Percentiles rank a stretch among this genome's conserved stretches.
Evolutionary conservation across 2,888 invertebrate genomes (phyloP).

Genomic region (Hypolimnas misippus): DNA sequence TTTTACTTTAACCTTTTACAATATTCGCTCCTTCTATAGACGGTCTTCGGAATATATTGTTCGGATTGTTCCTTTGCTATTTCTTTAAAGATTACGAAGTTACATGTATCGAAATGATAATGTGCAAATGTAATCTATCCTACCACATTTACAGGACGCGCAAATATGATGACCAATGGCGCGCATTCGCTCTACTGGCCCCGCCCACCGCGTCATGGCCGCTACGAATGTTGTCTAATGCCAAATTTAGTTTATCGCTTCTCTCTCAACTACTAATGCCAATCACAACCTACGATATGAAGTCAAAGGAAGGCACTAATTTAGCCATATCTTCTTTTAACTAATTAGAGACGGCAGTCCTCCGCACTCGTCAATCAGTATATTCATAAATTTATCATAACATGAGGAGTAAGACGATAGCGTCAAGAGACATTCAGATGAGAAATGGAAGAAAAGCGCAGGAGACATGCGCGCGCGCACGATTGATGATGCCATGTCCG

Average conservation of each 20-base stretch:
- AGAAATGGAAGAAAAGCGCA: slow-evolving; percentile 57
- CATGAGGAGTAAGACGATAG: slow-evolving; percentile 47
- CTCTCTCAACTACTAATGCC: slow-evolving; percentile 26
- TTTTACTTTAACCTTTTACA: neutral
- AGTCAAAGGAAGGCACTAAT: slow-evolving; percentile 2
- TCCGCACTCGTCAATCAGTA: slow-evolving; percentile 48
- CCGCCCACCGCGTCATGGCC: slow-evolving; percentile 78
- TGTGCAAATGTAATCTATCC: slow-evolving; percentile 47
- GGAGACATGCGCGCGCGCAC: slow-evolving; percentile 53
- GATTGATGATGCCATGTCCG: slow-evolving; percentile 66
- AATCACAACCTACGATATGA: slow-evolving; percentile 5
- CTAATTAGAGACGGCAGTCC: slow-evolving; percentile 45
- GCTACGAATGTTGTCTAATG: slow-evolving; percentile 69
- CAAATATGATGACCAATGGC: slow-evolving; percentile 72
- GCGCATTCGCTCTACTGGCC: slow-evolving; percentile 58
- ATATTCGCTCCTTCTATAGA: neutral
- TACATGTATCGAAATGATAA: slow-evolving; percentile 7
- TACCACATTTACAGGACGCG: slow-evolving; percentile 59
- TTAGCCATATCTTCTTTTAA: slow-evolving; percentile 25
- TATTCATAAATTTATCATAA: slow-evolving; percentile 47
- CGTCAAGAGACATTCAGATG: slow-evolving; percentile 49
- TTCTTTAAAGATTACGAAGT: slow-evolving; percentile 4
- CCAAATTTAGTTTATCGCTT: slow-evolving; percentile 71
- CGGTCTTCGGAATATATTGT: neutral
- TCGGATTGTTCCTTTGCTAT: neutral